Base-by-base conservation (phyloP, 2,888 invertebrate genomes). In the Ormyrus labotus region DNA sequence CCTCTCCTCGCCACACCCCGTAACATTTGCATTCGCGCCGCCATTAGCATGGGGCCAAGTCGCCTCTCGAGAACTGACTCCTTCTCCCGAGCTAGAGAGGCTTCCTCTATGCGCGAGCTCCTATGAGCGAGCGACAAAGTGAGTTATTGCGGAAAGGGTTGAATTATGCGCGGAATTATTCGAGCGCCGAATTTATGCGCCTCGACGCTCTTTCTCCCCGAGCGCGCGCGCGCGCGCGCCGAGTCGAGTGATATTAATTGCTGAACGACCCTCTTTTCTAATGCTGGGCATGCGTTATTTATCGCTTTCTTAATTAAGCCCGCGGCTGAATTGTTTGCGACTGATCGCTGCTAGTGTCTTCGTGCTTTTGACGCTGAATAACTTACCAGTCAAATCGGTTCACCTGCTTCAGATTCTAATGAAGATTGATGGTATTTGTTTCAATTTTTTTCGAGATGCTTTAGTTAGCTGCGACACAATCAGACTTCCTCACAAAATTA, bases 131-230 rank as follows among this genome's bases (percentile, higher is more conserved):
- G 84, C 84, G 64, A 58, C 73, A 60, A 67, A 65, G 83, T 90
- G 90, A 90, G 84, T 89, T 89, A 90, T 87, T 86, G 85, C 87
- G 80, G 83, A 89, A 90, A 90, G 90, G 90, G 90, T 90, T 90
- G 89, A 90, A 86, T 90, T 90, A 90, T 90, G 88, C 86, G 84
- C 85, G 86, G 85, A 89, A 89, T 90, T 89, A 89, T 90, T 90
- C 89, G 87, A 86, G 86, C 87, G 86, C 84, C 86, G 87, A 89
- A 90, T 90, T 90, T 90, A 89, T 88, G 87, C 87, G 83, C 71
- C 60, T 48, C 65, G 55, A 3, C 34, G 34, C 72, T 73, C 76
- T 76, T 47, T 61, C 55, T 48, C 58, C 8, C 4, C 11, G 69
- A 10, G 34, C 34, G 34, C 34, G 34, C 68, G 51, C 47, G 69